Evolutionary conservation across 2,888 invertebrate genomes (phyloP).

Genomic region (Agonopterix subpropinquella): DNA sequence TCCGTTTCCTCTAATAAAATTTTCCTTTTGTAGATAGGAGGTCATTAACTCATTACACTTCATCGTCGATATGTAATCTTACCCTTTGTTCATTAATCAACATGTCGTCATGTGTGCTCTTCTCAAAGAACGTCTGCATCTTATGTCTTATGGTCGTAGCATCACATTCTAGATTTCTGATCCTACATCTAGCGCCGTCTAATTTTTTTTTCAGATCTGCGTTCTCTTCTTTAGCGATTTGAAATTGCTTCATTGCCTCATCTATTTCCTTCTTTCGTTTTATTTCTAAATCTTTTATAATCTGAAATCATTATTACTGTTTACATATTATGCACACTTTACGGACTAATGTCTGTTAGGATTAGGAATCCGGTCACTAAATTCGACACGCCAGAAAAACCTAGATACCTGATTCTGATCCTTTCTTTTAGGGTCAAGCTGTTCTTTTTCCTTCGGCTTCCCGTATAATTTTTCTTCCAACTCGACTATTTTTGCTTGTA

Average conservation of each 20-base stretch:
- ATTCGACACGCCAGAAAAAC: too few relatives aligned
- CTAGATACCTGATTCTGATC: conserved; percentile 45
- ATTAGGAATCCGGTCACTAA: too few relatives aligned
- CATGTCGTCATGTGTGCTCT: conserved; percentile 78
- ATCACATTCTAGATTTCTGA: conserved; percentile 81
- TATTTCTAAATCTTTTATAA: conserved; percentile 70
- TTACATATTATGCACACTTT: too few relatives aligned
- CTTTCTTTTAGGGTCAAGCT: conserved; percentile 18
- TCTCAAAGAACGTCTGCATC: conserved; percentile 76
- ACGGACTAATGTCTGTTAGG: too few relatives aligned
- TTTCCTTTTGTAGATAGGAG: too few relatives aligned
- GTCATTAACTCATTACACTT: too few relatives aligned
- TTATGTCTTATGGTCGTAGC: conserved; percentile 73
- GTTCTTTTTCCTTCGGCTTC: conserved; percentile 41
- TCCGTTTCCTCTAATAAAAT: too few relatives aligned
- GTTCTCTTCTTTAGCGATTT: conserved; percentile 67
- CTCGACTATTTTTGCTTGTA: conserved; percentile 81
- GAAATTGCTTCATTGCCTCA: conserved; percentile 75
- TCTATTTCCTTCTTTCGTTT: conserved; percentile 76
- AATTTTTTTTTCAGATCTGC: conserved; percentile 78
- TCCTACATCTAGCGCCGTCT: conserved; percentile 80
- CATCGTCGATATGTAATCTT: conserved; percentile 15
- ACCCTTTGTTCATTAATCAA: conserved; percentile 79
- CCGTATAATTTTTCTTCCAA: conserved; percentile 77
- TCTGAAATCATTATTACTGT: neutral